Conservation (phyloP, 2,113 vertebrate species). For the Gambusia holbrooki region DNA sequence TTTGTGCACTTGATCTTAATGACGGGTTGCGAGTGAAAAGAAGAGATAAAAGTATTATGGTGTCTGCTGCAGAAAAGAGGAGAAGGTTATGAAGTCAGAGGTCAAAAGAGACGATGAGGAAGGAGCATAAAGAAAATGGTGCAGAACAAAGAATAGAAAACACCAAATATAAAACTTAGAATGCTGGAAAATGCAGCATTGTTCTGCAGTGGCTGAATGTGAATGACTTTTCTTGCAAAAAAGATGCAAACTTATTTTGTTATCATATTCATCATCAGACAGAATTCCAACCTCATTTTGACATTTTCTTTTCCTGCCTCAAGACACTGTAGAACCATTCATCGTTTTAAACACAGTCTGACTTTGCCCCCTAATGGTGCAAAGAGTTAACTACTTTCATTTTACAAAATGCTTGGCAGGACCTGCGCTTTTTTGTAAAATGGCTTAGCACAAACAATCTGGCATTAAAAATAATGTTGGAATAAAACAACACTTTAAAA, state of each 20-base stretch:
- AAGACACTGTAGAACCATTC: neutral
- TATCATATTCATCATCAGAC: conserved; percentile 5
- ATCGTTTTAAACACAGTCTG: conserved; percentile 32
- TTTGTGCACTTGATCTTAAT: conserved; percentile 17
- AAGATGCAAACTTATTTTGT: conserved; percentile 22
- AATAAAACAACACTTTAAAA: too few relatives aligned
- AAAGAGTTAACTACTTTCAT: conserved; percentile 23
- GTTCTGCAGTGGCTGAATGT: conserved; percentile 9
- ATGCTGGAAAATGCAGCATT: neutral
- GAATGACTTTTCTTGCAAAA: conserved; percentile 2
- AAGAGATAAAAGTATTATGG: conserved; percentile 1
- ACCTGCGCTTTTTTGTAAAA: neutral
- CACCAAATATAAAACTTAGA: neutral
- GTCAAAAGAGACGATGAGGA: neutral
- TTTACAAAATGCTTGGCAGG: neutral
- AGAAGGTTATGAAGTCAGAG: neutral
- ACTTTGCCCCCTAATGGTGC: conserved; percentile 69
- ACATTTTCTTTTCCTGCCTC: neutral
- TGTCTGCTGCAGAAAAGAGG: neutral
- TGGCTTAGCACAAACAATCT: neutral
- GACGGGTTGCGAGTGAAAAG: conserved; percentile 5
- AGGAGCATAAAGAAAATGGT: neutral
- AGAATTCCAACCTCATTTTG: conserved; percentile 1
- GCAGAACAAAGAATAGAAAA: neutral
- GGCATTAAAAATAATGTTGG: too few relatives aligned